These are phyloP conservation scores for Zonotrichia leucophrys DNA, from an alignment of 2,113 vertebrate genomes.

Conservation along the genomic window DNA sequence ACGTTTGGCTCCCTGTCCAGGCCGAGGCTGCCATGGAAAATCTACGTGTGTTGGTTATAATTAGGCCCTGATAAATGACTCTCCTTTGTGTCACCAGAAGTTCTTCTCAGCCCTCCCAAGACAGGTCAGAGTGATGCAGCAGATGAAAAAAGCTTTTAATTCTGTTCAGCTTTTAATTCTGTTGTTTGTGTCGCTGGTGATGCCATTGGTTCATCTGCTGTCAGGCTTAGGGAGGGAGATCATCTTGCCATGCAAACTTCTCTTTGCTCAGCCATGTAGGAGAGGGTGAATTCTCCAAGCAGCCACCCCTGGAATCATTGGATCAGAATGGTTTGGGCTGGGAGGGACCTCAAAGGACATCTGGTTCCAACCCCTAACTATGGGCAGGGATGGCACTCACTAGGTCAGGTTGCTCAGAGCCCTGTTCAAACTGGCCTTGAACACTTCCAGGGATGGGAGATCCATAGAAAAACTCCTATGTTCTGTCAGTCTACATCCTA, in stretches of 20 bases:
- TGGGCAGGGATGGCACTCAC: not conserved
- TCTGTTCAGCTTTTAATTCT: not conserved
- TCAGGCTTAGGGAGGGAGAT: not conserved
- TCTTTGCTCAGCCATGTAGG: not conserved
- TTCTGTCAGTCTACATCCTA: not conserved
- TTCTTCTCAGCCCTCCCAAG: not conserved
- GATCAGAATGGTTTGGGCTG: not conserved
- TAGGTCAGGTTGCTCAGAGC: not conserved
- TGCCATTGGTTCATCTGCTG: not conserved
- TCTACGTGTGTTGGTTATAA: not conserved
- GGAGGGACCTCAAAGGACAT: not conserved
- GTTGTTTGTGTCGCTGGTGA: not conserved
- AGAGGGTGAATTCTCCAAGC: not conserved
- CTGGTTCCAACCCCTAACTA: not conserved
- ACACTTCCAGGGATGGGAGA: not conserved
- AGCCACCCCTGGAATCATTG: not conserved
- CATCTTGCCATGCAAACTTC: not conserved
- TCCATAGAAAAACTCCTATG: not conserved
- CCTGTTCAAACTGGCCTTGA: not conserved
- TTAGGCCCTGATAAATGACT: constrained; percentile 16
- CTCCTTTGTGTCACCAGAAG: not conserved
- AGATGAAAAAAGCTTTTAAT: not conserved
- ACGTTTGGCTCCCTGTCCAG: not conserved
- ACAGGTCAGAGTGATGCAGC: not conserved
- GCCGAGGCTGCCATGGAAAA: constrained; percentile 42